Base-by-base conservation (phyloP, 2,113 vertebrate genomes). In the Brevimyrus niger region DNA sequence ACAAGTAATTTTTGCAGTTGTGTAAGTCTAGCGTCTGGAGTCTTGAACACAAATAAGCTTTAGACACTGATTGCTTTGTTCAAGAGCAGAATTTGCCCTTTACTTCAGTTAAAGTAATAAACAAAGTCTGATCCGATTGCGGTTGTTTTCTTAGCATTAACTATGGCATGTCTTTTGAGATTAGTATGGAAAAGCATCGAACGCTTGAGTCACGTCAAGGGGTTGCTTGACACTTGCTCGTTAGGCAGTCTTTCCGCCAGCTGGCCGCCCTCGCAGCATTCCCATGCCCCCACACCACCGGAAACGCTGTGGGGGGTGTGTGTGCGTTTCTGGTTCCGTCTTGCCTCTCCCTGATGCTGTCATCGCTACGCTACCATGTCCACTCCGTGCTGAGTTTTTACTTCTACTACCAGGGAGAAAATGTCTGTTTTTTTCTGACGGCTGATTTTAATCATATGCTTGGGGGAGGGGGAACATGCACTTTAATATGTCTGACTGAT, bases 1-100 rank as follows among this genome's bases (percentile, higher is more conserved):
- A 87, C 89, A 84, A 87, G 58, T 92, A 91, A 46, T 88, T 91
- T 91, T 90, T 90, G 91, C 85, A 88, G 50, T 48, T 90, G 17
- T 80, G 50, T 48, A 80, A 44, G 86, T 88, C 31, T 48, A 89
- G 88, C 69, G 19, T 51, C 61, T 44, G 21, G 83, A 89, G 42
- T n/a, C 50, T 44, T n/a, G 23, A 38, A 11, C 7, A 58, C 46
- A 83, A 42, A 42, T 55, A 47, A 38, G 35, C 44, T 90, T 86
- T 88, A 47, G 88, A 87, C 89, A 91, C 61, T 87, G 42, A 89
- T 76, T 89, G 17, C 58, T 46, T 53, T 48, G 35, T 53, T 47
- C 47, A 55, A 58, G 85, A 73, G 9, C 13, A 48, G 15, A 42
- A 89, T 51, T 86, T 87, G 27, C 27, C 47, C 86, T 87, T 89